Base-by-base conservation (phyloP, 1,140 invertebrate genomes). In the Cherax destructor region DNA sequence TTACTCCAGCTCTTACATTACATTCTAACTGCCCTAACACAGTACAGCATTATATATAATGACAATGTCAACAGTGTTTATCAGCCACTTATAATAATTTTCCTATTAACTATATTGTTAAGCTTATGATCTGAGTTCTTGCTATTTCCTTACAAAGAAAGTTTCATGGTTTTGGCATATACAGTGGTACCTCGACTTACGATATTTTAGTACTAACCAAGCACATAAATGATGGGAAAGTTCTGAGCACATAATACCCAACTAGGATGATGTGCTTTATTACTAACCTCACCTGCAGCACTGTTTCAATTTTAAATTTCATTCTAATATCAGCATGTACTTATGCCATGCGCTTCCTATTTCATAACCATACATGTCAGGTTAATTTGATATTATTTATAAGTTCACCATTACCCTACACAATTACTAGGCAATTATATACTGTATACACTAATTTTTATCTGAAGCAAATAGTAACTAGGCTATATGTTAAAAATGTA, bases 171-270 rank as follows among this genome's bases (percentile, higher is more conserved):
- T 74, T 74, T 74, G 69, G 69, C 69, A 74, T 74, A 41, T 41
- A n/a, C n/a, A n/a, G n/a, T n/a, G n/a, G n/a, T n/a, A n/a, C n/a
- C n/a, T n/a, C n/a, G n/a, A n/a, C n/a, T n/a, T n/a, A n/a, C n/a
- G n/a, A n/a, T n/a, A n/a, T n/a, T n/a, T n/a, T n/a, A 41, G 30
- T 41, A 74, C 69, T 74, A 74, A 30, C n/a, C 69, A 74, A 74
- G 69, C 69, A 30, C 69, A 74, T 74, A 74, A 30, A 74, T 30
- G 69, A 74, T 74, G 69, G 69, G 69, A 74, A 74, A 74, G 69
- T 74, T 74, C 69, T 74, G 69, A n/a, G 69, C 30, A 74, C 69
- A 74, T 3, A 74, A 24, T 30, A 74, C 69, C 24, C 69, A 30
- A 74, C 69, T 74, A 74, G 69, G 69, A 74, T 74, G 69, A 74